Evolutionary conservation across 2,113 vertebrate genomes (phyloP).

Genomic region (Corydoras sp.): DNA sequence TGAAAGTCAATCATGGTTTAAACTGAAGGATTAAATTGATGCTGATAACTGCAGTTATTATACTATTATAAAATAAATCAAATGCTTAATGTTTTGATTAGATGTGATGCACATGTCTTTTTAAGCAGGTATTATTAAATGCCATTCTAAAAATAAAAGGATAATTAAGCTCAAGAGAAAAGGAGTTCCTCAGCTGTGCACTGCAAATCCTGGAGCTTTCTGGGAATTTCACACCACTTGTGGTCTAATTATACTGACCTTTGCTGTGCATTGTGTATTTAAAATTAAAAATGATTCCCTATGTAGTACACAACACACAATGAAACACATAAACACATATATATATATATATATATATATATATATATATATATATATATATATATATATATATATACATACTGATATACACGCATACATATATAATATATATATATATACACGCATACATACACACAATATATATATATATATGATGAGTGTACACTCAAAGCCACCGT

Average conservation of each 20-base stretch:
- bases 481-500: too few species aligned
- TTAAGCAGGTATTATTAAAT: neutral
- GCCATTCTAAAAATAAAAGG: constrained; percentile 4
- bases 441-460: too few species aligned
- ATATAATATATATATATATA: too few species aligned
- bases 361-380: neutral
- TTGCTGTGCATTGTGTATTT: too few species aligned
- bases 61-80: constrained; percentile 58
- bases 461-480: too few species aligned
- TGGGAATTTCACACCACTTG: neutral
- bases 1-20: neutral
- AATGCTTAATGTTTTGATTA: constrained; percentile 61
- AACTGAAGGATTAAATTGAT: constrained; percentile 18
- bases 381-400: too few species aligned
- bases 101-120: neutral
- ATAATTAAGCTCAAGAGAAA: constrained; percentile 33
- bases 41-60: too few species aligned
- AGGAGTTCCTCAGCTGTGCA: constrained; percentile 1
- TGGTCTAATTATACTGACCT: neutral
- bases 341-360: neutral
- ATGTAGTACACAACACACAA: too few species aligned
- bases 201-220: constrained; percentile 11
- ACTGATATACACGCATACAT: too few species aligned
- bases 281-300: too few species aligned
- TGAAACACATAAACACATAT: too few species aligned